A percentile compares a stretch with the other conserved stretches of the same genome.
phyloP scores from a whole-genome alignment of 30 jellyfish, hydroid and myxozoan genomes.

The Hydra vulgaris region DNA sequence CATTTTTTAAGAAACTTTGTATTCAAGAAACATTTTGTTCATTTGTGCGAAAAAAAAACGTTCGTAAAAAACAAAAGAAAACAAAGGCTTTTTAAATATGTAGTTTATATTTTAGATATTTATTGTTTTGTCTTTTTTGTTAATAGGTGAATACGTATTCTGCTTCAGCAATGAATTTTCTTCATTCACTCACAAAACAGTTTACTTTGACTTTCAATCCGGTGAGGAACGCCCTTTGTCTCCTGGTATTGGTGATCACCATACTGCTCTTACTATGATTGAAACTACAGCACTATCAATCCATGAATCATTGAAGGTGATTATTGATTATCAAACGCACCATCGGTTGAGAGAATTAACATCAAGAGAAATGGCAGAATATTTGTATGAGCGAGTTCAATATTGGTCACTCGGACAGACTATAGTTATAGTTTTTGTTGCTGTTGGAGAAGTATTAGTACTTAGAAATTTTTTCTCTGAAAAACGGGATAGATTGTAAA shows the following conservation, averaged over 20 bases:
- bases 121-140: too few species aligned
- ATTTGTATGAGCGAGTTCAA: constrained; percentile 82
- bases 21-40: too few species aligned
- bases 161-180: constrained; percentile 96
- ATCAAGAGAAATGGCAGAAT: constrained; percentile 84
- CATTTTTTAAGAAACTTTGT: too few species aligned
- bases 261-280: constrained; percentile 73
- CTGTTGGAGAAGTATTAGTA: constrained; percentile 55
- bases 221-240: constrained; percentile 72
- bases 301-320: constrained; percentile 87
- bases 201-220: constrained; percentile 80
- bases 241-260: constrained; percentile 60
- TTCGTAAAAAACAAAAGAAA: too few species aligned
- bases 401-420: constrained; percentile 97
- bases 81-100: too few species aligned
- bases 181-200: constrained; percentile 79
- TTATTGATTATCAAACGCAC: constrained; percentile 88
- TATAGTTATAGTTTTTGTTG: constrained; percentile 39
- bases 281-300: constrained; percentile 86
- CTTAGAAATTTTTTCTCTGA: constrained; percentile 86
- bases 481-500: constrained; percentile 60
- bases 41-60: too few species aligned
- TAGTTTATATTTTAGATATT: too few species aligned
- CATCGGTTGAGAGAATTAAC: constrained; percentile 91
- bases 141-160: constrained; percentile 77